Conservation (phyloP, 2,797 vertebrate genomes). For the Poliocrania exsul region DNA sequence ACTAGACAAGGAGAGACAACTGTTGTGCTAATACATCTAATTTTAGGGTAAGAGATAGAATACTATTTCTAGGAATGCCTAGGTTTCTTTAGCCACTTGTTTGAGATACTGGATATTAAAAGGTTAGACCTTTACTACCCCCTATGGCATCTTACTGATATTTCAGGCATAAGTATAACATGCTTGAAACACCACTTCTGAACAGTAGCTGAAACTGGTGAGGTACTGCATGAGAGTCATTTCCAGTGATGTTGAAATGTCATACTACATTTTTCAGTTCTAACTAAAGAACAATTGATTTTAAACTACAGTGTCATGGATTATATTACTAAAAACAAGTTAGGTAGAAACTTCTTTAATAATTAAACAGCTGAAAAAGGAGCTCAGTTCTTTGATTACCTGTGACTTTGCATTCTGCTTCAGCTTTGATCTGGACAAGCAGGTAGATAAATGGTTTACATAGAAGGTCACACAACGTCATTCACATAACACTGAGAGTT, state of each 20-base stretch:
- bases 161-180: background rate
- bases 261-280: background rate
- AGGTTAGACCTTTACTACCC: background rate
- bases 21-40: background rate
- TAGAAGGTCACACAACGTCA: background rate
- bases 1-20: background rate
- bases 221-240: background rate
- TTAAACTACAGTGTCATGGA: background rate
- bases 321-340: background rate
- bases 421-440: background rate
- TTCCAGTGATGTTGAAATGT: background rate
- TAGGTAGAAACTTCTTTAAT: slow-evolving; percentile 21
- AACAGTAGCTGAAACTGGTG: background rate
- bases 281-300: slow-evolving; percentile 9
- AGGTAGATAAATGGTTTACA: background rate
- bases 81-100: background rate
- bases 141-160: background rate
- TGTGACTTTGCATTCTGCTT: background rate
- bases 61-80: no score
- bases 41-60: background rate
- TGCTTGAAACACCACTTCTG: background rate
- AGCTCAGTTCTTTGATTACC: slow-evolving; percentile 4
- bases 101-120: background rate
- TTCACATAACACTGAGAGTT: background rate
- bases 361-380: slow-evolving; percentile 4